Base-by-base conservation (phyloP, 2,113 vertebrate genomes). In the Solea solea region DNA sequence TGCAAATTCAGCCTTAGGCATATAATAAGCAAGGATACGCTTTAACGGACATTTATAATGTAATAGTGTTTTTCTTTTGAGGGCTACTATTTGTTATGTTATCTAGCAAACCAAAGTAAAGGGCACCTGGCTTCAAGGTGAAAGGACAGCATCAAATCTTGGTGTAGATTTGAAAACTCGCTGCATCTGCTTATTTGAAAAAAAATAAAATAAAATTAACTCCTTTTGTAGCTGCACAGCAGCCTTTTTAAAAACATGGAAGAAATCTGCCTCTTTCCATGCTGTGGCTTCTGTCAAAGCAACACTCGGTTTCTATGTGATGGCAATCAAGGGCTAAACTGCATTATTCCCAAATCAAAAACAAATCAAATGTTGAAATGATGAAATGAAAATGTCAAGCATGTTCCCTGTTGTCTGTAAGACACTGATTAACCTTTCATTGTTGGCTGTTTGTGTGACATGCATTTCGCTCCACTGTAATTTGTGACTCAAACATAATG, bases 311-410 rank as follows among this genome's bases (percentile, higher is more conserved):
- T 21, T 34, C 12, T n/a, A 15, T 45, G 25, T 74, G n/a, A 50
- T 11, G 62, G 8, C 57, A 0, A 4, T 66, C 42, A 65, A 66
- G 14, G 59, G 11, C 61, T 56, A 57, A 62, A 11, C 0, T 63
- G 52, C 6, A 41, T 46, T 52, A 28, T 63, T 25, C 51, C 14
- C 12, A 75, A 80, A 46, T 74, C 50, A 61, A 34, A 16, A 5
- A 39, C 9, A 50, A 53, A 68, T 45, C 60, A 54, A 60, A 11
- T 7, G 40, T 56, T 59, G 41, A 71, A 66, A 2, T 49, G 42
- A 4, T 34, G 34, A 34, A 34, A 34, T 34, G 1, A 34, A 21
- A 60, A 39, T 7, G 25, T 27, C 1, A 28, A 27, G 34, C 7
- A 10, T 11, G 13, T 51, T 21, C 8, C 39, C 39, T 52, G 25